Evolutionary conservation across 2,113 vertebrate genomes (phyloP), one percentile per base, ranked within the genome.

Genomic region (Electrona antarctica): DNA sequence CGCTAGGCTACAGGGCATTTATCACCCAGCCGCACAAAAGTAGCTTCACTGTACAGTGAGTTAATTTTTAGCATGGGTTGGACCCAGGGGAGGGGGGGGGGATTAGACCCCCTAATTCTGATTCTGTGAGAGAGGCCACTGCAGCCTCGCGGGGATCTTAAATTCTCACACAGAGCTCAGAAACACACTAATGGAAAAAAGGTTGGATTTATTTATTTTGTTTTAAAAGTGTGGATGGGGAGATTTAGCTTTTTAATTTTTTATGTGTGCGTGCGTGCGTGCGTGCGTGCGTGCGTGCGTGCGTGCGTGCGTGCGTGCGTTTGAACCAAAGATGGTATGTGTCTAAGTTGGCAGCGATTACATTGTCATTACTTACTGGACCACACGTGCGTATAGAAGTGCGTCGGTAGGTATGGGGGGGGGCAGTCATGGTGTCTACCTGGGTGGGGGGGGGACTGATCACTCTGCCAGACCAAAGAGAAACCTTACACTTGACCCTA

Each of bases 391-490:
- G 60, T 33, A 47, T 1, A 21, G 21, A 21, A 21, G 1, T 21
- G 21, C 21, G 21, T 21, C 21, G 21, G 21, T 21, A 21, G 21
- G 21, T 21, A n/a, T 6, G 33, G 60, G 12, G n/a, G 6, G 11
- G 52, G 45, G 15, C 45, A 8, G 45, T 13, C 8, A 8, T 21
- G 21, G 57, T 21, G 10, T n/a, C 4, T 54, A 46, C 12, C 46
- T 48, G 2, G 29, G 49, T 48, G 48, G 59, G 48, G 62, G 46
- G 41, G 49, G 28, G 15, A 50, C 47, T 66, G 58, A 56, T 57
- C 74, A 75, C 33, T 71, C 14, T 77, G 57, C 71, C 62, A 70
- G 65, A 66, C 74, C 33, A 78, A 81, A 41, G 64, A 78, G 62
- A 60, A 21, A 47, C 60, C 59, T 63, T 76, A 62, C 55, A 67